Evolutionary conservation across 2,113 vertebrate species (phyloP), one percentile per base, ranked within the genome.

Genomic region (Nothoprocta pentlandii): DNA sequence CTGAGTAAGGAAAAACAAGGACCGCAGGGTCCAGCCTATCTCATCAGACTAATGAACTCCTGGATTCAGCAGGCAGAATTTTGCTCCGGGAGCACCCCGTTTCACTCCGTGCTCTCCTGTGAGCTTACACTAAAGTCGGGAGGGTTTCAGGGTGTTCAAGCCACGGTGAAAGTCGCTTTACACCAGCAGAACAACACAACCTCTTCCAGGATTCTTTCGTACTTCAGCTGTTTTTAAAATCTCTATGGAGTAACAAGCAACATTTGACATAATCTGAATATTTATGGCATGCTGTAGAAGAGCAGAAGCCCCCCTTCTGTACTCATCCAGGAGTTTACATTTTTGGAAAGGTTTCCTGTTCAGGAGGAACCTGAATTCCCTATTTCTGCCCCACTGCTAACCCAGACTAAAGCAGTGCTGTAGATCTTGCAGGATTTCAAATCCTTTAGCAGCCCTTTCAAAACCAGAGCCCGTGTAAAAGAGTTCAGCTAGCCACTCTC

Each of bases 401-500:
- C 58, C 86, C 87, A 82, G 23, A 42, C 49, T 58, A 56, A 93
- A 53, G 44, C 22, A 58, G 5, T 1, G 23, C 7, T 80, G 66
- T 59, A 34, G 58, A 64, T 23, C 1, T 5, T 12, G 36, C 62
- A 93, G 68, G 81, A 59, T 73, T 70, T 39, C 7, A 21, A 68
- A 86, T 51, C 83, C 79, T 91, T 84, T 69, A 89, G 77, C 88
- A 96, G 93, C 70, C 56, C 90, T 89, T 80, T 90, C 91, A 92
- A 93, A 94, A 89, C 12, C 89, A 95, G 49, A 94, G 74, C 90
- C 77, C 84, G 85, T 80, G 89, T 92, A 93, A 96, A 97, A 93
- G 92, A 96, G 96, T 95, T 96, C 89, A 75, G 92, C 95, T 96
- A 93, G 95, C 94, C 94, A 63, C 81, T 97, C 95, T 96, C 97